Conservation (phyloP, 2,888 invertebrate genomes). For the Zygothrica quintamaculata region DNA sequence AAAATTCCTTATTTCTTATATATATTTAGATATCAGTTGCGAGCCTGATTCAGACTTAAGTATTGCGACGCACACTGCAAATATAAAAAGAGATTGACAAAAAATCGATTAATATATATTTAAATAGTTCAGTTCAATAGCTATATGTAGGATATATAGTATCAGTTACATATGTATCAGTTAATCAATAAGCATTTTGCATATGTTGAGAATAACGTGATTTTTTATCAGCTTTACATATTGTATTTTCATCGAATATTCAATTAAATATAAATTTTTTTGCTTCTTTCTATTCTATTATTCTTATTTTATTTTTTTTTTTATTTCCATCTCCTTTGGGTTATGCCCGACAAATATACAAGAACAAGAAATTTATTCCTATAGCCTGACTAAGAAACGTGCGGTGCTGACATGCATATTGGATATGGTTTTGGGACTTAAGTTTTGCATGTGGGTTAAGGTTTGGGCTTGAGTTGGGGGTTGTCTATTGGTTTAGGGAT, state of each 20-base stretch:
- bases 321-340: slow-evolving; percentile 24
- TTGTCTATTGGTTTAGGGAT: slow-evolving; percentile 5
- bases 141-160: too few species aligned
- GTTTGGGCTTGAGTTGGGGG: slow-evolving; percentile 7
- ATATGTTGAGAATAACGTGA: slow-evolving; percentile 6
- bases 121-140: too few species aligned
- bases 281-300: too few species aligned
- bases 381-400: slow-evolving; percentile 34
- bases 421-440: slow-evolving; percentile 20
- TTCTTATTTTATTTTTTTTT: neutral
- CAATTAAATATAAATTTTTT: slow-evolving; percentile 11
- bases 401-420: slow-evolving; percentile 34
- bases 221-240: slow-evolving; percentile 6
- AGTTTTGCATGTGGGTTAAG: slow-evolving; percentile 19
- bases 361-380: slow-evolving; percentile 28
- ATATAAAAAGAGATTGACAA: slow-evolving; percentile 2
- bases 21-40: too few species aligned
- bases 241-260: slow-evolving; percentile 13
- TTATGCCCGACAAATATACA: slow-evolving; percentile 32
- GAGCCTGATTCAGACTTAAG: neutral
- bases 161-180: neutral
- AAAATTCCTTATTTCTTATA: too few species aligned
- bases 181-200: neutral
- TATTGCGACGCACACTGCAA: slow-evolving; percentile 38
- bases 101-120: slow-evolving; percentile 5